Conservation (phyloP, 2,888 invertebrate species). For the Dryobota labecula region DNA sequence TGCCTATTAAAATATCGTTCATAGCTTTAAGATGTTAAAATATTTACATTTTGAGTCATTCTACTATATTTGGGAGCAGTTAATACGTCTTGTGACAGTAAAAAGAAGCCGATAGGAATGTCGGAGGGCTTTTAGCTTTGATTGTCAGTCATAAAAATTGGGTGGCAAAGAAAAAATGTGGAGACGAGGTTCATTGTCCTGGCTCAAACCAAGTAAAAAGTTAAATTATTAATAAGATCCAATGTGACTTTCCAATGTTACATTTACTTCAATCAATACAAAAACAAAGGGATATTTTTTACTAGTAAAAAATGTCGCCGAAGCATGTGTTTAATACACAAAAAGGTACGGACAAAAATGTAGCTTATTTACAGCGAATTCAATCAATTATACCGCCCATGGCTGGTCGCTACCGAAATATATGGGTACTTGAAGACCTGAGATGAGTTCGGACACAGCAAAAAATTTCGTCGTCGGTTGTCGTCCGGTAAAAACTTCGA, state of each 20-base stretch:
- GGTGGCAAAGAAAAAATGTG: slow-evolving; percentile 56
- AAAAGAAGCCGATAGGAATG: slow-evolving; percentile 57
- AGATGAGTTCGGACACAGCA: slow-evolving; percentile 84
- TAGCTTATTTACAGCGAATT: slow-evolving; percentile 83
- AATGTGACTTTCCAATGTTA: slow-evolving; percentile 61
- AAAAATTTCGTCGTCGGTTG: slow-evolving; percentile 81
- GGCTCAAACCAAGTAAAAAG: slow-evolving; percentile 52
- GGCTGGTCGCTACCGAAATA: slow-evolving; percentile 81
- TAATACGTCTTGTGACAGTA: slow-evolving; percentile 48
- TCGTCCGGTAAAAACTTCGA: slow-evolving; percentile 84
- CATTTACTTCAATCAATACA: slow-evolving; percentile 54
- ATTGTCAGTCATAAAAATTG: slow-evolving; percentile 66
- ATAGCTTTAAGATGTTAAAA: slow-evolving; percentile 44
- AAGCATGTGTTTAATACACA: slow-evolving; percentile 66
- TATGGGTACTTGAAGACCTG: slow-evolving; percentile 84
- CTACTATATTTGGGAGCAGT: slow-evolving; percentile 55
- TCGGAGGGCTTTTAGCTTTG: slow-evolving; percentile 63
- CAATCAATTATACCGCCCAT: slow-evolving; percentile 86
- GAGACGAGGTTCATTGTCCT: slow-evolving; percentile 60
- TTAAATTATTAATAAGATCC: slow-evolving; percentile 65
- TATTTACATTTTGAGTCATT: slow-evolving; percentile 46
- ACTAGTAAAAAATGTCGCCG: slow-evolving; percentile 65
- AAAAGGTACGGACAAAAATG: slow-evolving; percentile 73
- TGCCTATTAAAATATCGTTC: slow-evolving; percentile 46
- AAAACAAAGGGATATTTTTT: slow-evolving; percentile 63